Evolutionary conservation across 2,888 invertebrate species (phyloP).

Genomic region (Tenodera sinensis): DNA sequence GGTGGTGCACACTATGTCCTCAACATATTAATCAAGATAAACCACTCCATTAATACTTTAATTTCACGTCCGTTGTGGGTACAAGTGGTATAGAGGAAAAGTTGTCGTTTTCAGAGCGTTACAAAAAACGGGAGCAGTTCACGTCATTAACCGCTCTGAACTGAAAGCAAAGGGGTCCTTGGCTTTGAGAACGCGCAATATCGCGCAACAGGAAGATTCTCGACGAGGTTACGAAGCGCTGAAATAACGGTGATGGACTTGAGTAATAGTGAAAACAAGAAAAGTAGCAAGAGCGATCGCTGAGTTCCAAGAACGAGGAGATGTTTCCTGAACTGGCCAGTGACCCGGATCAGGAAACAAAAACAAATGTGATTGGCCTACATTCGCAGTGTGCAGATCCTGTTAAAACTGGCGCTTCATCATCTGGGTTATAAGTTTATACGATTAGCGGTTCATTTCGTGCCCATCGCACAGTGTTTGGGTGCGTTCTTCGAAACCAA

Average conservation of each 20-base stretch:
- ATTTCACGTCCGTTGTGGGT: too few species aligned
- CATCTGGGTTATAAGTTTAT: constrained; percentile 1
- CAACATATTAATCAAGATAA: too few species aligned
- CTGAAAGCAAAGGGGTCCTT: background rate
- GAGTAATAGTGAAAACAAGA: background rate
- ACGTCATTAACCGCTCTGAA: too few species aligned
- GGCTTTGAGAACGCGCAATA: background rate
- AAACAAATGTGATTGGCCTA: background rate
- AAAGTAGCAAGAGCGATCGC: background rate
- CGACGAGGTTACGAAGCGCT: background rate
- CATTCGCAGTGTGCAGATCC: background rate
- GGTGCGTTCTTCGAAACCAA: background rate
- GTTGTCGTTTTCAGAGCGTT: too few species aligned
- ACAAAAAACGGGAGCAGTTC: too few species aligned
- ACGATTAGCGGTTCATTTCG: background rate
- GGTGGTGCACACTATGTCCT: too few species aligned
- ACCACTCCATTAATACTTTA: too few species aligned
- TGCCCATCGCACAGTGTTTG: background rate
- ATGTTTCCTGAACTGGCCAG: background rate
- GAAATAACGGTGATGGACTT: background rate
- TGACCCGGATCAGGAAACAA: background rate
- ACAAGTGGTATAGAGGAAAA: too few species aligned
- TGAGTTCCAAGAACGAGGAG: background rate
- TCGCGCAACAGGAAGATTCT: background rate
- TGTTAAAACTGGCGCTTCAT: background rate